A percentile compares a stretch with the other conserved stretches of the same genome.
These are phyloP conservation scores for Hypomecis punctinalis DNA, from an alignment of 2,888 invertebrate genomes.

Conservation along the genomic window DNA sequence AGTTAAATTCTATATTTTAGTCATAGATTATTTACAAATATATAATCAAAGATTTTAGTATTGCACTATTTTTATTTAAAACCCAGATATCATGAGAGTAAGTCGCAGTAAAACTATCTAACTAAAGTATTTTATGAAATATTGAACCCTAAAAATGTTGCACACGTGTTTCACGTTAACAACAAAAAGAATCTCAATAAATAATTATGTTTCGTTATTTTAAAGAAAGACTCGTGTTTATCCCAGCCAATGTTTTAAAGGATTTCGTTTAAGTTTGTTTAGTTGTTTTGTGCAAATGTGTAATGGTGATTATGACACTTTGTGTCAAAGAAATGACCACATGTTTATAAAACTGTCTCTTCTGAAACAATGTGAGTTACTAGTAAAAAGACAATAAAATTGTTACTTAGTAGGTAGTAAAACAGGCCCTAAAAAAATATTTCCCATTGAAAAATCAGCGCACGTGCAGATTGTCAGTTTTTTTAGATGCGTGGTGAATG, in stretches of 20 bases:
- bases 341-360: constrained; percentile 39
- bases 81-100: too few species aligned
- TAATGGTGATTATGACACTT: constrained; percentile 20
- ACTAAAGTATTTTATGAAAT: background rate
- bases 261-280: constrained; percentile 17
- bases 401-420: background rate
- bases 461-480: background rate
- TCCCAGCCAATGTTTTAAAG: constrained; percentile 25
- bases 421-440: constrained; percentile 1
- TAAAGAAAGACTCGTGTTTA: constrained; percentile 33
- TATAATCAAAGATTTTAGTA: too few species aligned
- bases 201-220: constrained; percentile 27
- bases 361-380: constrained; percentile 2
- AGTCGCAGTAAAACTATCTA: background rate
- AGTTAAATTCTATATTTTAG: too few species aligned
- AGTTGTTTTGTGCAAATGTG: constrained; percentile 22
- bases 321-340: constrained; percentile 24
- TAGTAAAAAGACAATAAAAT: constrained; percentile 9
- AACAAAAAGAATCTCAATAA: background rate
- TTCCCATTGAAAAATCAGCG: background rate
- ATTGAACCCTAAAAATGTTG: constrained; percentile 17
- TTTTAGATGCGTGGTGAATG: too few species aligned
- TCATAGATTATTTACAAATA: too few species aligned
- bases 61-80: too few species aligned
- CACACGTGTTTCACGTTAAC: constrained; percentile 30